phyloP scores from a whole-genome alignment of 1,140 invertebrate genomes.

The Anagrus nilaparvatae region DNA sequence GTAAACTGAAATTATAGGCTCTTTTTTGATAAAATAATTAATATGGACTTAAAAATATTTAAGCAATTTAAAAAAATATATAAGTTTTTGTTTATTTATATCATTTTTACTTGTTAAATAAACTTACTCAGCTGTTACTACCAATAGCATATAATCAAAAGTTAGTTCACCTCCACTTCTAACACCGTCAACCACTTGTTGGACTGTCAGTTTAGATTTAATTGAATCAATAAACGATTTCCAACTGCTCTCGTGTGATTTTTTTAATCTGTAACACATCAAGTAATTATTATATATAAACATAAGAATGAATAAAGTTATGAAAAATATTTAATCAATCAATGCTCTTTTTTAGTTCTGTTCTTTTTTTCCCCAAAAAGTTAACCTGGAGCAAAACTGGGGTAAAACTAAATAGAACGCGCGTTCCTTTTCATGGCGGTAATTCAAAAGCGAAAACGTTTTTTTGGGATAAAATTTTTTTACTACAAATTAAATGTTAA shows the following conservation, averaged over 20 bases:
- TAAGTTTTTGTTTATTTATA: background rate
- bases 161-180: slow-evolving; percentile 63
- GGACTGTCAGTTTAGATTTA: slow-evolving; percentile 69
- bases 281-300: too few species aligned
- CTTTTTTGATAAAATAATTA: background rate
- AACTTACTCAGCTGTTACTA: slow-evolving; percentile 70
- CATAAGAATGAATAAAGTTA: too few species aligned
- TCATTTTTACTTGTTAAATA: too few species aligned
- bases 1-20: background rate
- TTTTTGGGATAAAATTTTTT: too few species aligned
- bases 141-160: slow-evolving; percentile 71
- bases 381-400: too few species aligned
- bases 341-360: too few species aligned
- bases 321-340: too few species aligned
- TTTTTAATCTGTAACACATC: slow-evolving; percentile 15
- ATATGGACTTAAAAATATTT: slow-evolving; percentile 4
- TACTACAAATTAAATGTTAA: too few species aligned
- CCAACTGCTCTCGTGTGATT: slow-evolving; percentile 49
- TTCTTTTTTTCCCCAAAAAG: too few species aligned
- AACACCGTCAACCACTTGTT: slow-evolving; percentile 75
- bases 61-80: background rate
- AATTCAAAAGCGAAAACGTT: too few species aligned
- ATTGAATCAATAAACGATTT: slow-evolving; percentile 60
- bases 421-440: too few species aligned
- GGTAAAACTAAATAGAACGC: too few species aligned